phyloP scores from a whole-genome alignment of 35 echinoderm and acorn worm genomes.

The Apostichopus parvimensis region DNA sequence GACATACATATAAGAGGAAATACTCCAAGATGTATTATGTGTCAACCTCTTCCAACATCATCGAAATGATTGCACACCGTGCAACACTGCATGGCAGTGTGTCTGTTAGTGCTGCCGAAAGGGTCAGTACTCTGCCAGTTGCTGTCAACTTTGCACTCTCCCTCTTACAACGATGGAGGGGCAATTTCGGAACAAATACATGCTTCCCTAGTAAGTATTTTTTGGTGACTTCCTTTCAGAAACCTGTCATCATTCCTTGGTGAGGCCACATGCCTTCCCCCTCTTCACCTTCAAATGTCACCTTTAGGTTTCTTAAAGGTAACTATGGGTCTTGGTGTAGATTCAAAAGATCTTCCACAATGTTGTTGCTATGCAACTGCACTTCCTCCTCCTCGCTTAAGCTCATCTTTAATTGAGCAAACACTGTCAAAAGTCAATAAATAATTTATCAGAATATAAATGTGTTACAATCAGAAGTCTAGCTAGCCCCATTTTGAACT shows the following conservation, averaged over 20 bases:
- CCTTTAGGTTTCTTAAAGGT: not conserved
- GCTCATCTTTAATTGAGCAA: conserved; percentile 14
- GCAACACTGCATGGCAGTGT: not conserved
- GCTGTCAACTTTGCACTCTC: not conserved
- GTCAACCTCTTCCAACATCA: not conserved
- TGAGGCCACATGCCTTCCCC: not conserved
- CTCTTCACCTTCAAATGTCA: not conserved
- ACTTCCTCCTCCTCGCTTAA: not conserved
- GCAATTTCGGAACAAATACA: not conserved
- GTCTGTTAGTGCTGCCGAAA: not conserved
- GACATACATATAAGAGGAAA: not conserved
- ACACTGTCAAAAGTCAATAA: not conserved
- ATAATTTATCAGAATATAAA: too few species aligned
- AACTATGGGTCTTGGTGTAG: not conserved
- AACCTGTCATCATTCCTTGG: not conserved
- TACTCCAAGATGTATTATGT: not conserved
- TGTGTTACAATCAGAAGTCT: too few species aligned
- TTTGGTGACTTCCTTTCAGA: not conserved
- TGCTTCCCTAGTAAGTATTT: not conserved
- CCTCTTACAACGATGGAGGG: not conserved
- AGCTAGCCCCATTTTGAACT: too few species aligned
- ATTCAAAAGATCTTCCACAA: not conserved
- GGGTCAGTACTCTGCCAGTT: not conserved
- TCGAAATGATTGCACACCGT: not conserved
- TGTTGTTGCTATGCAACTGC: not conserved